Conservation (phyloP, 2,797 vertebrate genomes). For the Lutjanus argentimaculatus region DNA sequence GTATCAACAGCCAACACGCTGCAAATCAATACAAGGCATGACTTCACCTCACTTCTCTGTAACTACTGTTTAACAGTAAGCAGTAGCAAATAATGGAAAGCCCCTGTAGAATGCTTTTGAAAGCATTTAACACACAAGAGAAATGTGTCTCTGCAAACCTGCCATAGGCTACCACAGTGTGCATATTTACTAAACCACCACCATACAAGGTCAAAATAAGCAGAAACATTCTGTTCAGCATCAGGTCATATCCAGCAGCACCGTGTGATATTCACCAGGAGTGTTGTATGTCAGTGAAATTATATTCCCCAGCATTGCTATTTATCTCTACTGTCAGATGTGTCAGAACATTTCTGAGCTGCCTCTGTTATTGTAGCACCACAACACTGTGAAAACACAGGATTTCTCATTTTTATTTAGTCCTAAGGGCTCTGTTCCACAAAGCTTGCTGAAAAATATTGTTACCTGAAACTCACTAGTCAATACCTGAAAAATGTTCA, state of each 20-base stretch:
- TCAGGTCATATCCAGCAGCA: not conserved
- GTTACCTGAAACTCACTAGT: not conserved
- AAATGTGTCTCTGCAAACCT: not conserved
- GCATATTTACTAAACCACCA: not conserved
- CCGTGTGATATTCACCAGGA: not conserved
- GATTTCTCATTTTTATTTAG: conserved; percentile 19
- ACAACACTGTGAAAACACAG: conserved; percentile 6
- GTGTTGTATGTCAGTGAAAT: not conserved
- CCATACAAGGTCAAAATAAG: not conserved
- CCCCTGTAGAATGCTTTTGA: not conserved
- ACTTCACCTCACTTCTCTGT: not conserved
- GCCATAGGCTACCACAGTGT: not conserved
- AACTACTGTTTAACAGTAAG: not conserved
- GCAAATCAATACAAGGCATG: not conserved
- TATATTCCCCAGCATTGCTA: conserved; percentile 4
- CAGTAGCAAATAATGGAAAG: not conserved
- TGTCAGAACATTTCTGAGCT: conserved; percentile 22
- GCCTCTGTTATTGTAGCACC: conserved; percentile 1
- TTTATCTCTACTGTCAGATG: conserved; percentile 13
- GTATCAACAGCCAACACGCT: conserved; percentile 74
- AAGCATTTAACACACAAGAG: not conserved
- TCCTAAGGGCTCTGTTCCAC: conserved; percentile 9
- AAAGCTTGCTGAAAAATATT: conserved; percentile 9
- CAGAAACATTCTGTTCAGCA: not conserved
- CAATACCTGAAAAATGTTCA: not conserved